These are phyloP conservation scores for Hyposmocoma kahamanoa DNA, from an alignment of 1,140 invertebrate genomes.

Conservation along the genomic window DNA sequence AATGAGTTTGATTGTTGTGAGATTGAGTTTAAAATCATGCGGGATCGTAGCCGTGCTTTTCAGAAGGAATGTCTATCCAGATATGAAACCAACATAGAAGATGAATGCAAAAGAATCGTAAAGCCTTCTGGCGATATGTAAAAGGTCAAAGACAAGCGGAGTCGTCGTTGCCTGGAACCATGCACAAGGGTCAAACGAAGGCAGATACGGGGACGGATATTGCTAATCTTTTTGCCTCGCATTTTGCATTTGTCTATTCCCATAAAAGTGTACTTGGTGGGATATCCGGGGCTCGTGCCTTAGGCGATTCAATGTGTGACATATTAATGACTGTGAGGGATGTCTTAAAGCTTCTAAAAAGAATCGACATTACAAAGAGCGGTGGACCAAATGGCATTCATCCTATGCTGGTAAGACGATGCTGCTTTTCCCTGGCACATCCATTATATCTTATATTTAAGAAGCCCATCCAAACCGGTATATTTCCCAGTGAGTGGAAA, in stretches of 20 bases:
- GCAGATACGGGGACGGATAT: constrained; percentile 6
- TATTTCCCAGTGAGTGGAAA: constrained; percentile 16
- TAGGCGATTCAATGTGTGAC: neutral
- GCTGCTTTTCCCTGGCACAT: neutral
- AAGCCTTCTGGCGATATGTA: constrained; percentile 13
- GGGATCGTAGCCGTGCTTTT: constrained; percentile 7
- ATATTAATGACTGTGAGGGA: neutral
- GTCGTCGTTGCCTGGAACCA: constrained; percentile 6
- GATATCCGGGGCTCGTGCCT: neutral
- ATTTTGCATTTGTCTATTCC: neutral
- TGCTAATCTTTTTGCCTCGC: constrained; percentile 6
- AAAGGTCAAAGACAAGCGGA: constrained; percentile 3
- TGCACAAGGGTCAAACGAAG: neutral
- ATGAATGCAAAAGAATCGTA: constrained; percentile 8
- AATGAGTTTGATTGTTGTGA: too few species aligned
- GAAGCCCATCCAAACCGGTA: constrained; percentile 6
- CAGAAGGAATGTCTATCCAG: constrained; percentile 1
- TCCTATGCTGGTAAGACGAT: constrained; percentile 13
- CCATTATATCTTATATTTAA: constrained; percentile 12
- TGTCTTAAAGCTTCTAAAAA: neutral
- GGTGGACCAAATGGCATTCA: constrained; percentile 7
- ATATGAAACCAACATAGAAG: constrained; percentile 10
- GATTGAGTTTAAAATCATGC: constrained; percentile 8
- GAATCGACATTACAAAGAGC: constrained; percentile 4
- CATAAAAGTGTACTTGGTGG: neutral